These are phyloP conservation scores for Epinotia nisella DNA, from an alignment of 2,888 invertebrate genomes.

Conservation along the genomic window DNA sequence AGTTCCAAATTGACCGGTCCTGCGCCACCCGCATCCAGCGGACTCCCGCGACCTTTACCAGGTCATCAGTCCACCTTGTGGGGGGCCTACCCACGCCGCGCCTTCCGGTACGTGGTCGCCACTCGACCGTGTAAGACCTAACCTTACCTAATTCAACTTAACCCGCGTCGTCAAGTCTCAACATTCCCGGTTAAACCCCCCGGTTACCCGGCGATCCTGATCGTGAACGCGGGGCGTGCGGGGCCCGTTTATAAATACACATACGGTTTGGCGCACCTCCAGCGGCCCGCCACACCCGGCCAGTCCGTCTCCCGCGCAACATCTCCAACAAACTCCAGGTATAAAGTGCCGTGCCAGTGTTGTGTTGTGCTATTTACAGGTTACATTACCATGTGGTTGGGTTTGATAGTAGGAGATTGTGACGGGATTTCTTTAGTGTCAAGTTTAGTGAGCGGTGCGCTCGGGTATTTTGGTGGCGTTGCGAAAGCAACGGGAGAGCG, in stretches of 20 bases:
- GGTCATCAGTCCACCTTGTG: too few relatives aligned
- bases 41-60: too few relatives aligned
- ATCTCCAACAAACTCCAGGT: constrained; percentile 17
- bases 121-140: too few relatives aligned
- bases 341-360: constrained; percentile 20
- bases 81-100: too few relatives aligned
- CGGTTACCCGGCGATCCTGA: constrained; percentile 11
- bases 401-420: background rate
- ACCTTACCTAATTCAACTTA: too few relatives aligned
- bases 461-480: constrained; percentile 3
- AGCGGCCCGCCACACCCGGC: constrained; percentile 49
- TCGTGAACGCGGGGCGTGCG: constrained; percentile 20
- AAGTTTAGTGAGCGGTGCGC: constrained; percentile 11
- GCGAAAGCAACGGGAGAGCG: background rate
- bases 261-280: constrained; percentile 10
- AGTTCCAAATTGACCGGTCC: too few relatives aligned
- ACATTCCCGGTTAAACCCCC: constrained; percentile 7
- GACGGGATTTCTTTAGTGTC: constrained; percentile 26
- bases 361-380: constrained; percentile 15
- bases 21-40: too few relatives aligned
- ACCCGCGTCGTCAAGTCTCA: background rate
- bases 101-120: too few relatives aligned
- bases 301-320: constrained; percentile 28
- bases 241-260: constrained; percentile 32
- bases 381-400: background rate